Evolutionary conservation across 2,888 invertebrate species (phyloP), one percentile per base, ranked within the genome.

Genomic region (Patella depressa): DNA sequence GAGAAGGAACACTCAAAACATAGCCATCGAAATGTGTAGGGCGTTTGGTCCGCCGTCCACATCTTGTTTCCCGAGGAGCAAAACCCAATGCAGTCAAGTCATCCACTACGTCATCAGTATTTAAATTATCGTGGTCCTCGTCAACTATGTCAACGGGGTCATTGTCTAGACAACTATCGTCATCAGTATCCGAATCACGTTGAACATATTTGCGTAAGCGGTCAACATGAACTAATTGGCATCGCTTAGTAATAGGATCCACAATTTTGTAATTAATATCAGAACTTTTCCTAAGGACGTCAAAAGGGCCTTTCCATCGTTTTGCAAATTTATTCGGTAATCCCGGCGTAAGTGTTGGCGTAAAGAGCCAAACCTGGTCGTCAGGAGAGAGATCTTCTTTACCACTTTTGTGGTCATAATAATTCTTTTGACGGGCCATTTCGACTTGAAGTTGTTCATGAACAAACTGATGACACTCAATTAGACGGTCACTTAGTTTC

Each of bases 261-360:
- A 19, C 65, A 65, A 65, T 65, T 19, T 65, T 24, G 24, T 65
- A 65, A n/a, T n/a, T 65, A 19, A 75, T 53, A n/a, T 75, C 75
- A 70, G 15, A 69, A 24, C 54, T 53, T 70, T 71, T 73, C 29
- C 53, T n/a, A 2, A 72, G 53, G 12, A 78, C 69, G 14, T 29
- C n/a, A 24, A 59, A 78, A 17, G 78, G 78, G 4, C 75, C 78
- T 53, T 19, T 45, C 78, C 78, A 78, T 70, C 57, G 74, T 57
- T 65, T 57, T 12, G 53, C 71, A 7, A 78, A 55, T 72, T 78
- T 78, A 29, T 55, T 55, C 1, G 73, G 59, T 59, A 34, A 72
- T 9, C 75, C 65, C 7, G 24, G 55, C 71, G 54, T 75, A 34
- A 34, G 34, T 34, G 34, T 34, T 34, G 34, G 34, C 7, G 34